Conservation (phyloP, 2,888 invertebrate species). For the Lamproptera curius region DNA sequence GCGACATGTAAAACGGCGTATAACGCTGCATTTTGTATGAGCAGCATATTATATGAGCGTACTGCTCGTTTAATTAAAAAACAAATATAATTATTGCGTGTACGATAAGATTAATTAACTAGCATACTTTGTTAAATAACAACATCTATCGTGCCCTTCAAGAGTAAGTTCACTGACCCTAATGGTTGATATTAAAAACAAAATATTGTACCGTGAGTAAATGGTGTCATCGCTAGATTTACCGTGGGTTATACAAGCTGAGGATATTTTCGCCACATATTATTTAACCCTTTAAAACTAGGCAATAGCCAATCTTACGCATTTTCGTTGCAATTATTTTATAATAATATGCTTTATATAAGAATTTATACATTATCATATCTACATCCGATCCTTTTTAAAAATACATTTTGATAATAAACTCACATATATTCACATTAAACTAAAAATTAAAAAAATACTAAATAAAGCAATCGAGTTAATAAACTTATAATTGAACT, state of each 20-base stretch:
- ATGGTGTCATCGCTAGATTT: slow-evolving; percentile 1
- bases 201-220: slow-evolving; percentile 9
- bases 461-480: too few relatives aligned
- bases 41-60: too few relatives aligned
- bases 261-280: background rate
- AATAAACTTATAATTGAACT: too few relatives aligned
- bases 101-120: too few relatives aligned
- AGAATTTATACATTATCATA: background rate
- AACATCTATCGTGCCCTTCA: background rate
- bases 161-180: slow-evolving; percentile 17
- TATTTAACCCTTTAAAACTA: background rate
- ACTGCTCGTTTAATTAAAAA: too few relatives aligned
- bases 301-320: background rate
- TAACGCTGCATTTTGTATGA: too few relatives aligned
- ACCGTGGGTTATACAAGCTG: background rate
- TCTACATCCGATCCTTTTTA: too few relatives aligned
- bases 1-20: too few relatives aligned
- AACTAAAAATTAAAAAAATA: too few relatives aligned
- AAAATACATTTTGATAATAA: too few relatives aligned
- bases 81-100: too few relatives aligned
- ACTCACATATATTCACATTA: too few relatives aligned
- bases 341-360: background rate
- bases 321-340: background rate
- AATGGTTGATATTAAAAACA: slow-evolving; percentile 8
- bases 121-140: background rate